Base-by-base conservation (phyloP, 2,113 vertebrate species). In the Todiramphus chloris region DNA sequence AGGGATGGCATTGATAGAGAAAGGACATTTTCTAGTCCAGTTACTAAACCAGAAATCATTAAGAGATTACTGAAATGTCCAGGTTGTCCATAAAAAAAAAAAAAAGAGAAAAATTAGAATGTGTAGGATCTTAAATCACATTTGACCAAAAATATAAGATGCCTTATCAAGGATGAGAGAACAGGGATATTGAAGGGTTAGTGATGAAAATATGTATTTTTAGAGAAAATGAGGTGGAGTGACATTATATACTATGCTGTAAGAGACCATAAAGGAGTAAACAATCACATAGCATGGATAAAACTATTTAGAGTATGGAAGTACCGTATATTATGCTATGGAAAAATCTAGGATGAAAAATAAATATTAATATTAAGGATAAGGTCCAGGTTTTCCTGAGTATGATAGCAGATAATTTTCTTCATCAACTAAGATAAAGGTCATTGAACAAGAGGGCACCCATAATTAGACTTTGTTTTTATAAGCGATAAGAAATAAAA, bases 381-480 rank as follows among this genome's bases (percentile, higher is more conserved):
- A 96, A 76, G 27, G 63, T 64, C 39, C 53, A 66, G 35, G 28
- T 93, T 89, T 95, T 95, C 77, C 74, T 82, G 14, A 64, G 14
- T 72, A 20, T 62, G 39, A 87, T 16, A 89, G 24, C 16, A 82
- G 70, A 67, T 5, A 73, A 62, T 85, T 95, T 93, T 50, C 48
- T 73, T 89, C 90, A 74, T 89, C 81, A 91, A 62, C 70, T 48
- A 73, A 77, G 72, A 86, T 76, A 73, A 90, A 77, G 35, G 84
- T 89, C 39, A 93, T 30, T 73, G 58, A 93, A 91, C 25, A 84
- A 84, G 64, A 78, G 12, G 35, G 33, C 13, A 73, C 11, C 9
- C 53, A 64, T 79, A 94, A 94, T 93, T 91, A 76, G 31, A 48
- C 35, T 82, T 95, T 84, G 77, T 85, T 95, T 96, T 95, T 79